Evolutionary conservation across 2,888 invertebrate species (phyloP).

Genomic region (Sympetrum striolatum): DNA sequence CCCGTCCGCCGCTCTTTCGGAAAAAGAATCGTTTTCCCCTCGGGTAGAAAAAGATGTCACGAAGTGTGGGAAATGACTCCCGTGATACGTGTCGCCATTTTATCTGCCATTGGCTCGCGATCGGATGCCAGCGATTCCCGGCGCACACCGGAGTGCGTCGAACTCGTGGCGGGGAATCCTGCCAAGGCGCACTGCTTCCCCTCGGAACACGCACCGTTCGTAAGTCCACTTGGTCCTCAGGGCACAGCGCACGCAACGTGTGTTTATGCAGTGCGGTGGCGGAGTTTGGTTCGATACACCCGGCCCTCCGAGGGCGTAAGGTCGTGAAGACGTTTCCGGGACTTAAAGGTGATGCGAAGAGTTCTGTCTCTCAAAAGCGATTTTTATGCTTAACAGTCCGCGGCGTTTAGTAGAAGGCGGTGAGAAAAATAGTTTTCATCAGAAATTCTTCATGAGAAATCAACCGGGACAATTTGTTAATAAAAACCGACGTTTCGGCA

Average conservation of each 20-base stretch:
- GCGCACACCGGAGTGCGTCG: conserved; percentile 8
- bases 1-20: not conserved
- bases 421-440: too few relatives aligned
- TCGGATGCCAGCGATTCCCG: not conserved
- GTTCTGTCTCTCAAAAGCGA: too few relatives aligned
- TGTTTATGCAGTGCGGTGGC: not conserved
- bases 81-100: conserved; percentile 22
- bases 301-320: not conserved
- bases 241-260: not conserved
- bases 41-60: not conserved
- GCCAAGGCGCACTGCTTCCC: not conserved
- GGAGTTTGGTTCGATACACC: not conserved
- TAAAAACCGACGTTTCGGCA: too few relatives aligned
- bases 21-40: not conserved
- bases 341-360: too few relatives aligned
- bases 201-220: not conserved
- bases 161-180: conserved; percentile 1
- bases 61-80: not conserved
- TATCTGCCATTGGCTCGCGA: conserved; percentile 15
- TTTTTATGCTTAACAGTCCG: too few relatives aligned
- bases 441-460: too few relatives aligned
- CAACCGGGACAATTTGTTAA: too few relatives aligned
- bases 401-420: too few relatives aligned
- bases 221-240: not conserved
- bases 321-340: too few relatives aligned